phyloP scores from a whole-genome alignment of 1,140 invertebrate species.

The Micrasema longulum region DNA sequence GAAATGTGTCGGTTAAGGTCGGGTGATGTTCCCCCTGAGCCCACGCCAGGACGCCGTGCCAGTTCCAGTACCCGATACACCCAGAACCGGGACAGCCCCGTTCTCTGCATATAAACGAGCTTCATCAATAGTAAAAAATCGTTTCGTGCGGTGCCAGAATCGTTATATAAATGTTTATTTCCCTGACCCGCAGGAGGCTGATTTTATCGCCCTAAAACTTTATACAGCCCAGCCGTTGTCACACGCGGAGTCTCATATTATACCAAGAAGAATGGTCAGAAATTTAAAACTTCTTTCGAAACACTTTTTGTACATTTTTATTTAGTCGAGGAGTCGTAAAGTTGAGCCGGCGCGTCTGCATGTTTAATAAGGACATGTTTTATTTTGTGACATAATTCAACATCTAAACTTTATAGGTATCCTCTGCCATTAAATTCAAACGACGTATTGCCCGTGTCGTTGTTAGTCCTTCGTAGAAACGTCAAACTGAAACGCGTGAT shows the following conservation, averaged over 20 bases:
- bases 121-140: slow-evolving; percentile 21
- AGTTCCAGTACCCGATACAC: no score
- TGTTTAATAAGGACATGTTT: slow-evolving; percentile 27
- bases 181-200: slow-evolving; percentile 40
- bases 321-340: slow-evolving; percentile 8
- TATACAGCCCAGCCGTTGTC: slow-evolving; percentile 42
- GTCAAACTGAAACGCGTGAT: slow-evolving; percentile 21
- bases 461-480: slow-evolving; percentile 21
- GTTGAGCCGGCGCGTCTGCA: slow-evolving; percentile 13
- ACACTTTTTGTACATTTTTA: not conserved
- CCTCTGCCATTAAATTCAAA: slow-evolving; percentile 19
- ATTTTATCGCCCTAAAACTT: slow-evolving; percentile 48
- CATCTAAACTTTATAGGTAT: slow-evolving; percentile 19
- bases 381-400: slow-evolving; percentile 26
- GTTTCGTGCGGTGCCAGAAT: slow-evolving; percentile 46
- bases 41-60: no score
- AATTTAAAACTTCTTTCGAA: slow-evolving; percentile 9
- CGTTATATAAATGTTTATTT: slow-evolving; percentile 51
- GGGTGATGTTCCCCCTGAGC: not conserved
- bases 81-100: slow-evolving; percentile 1
- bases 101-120: slow-evolving; percentile 4
- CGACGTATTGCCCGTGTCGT: not conserved
- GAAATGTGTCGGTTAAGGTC: slow-evolving; percentile 10
- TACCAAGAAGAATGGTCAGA: slow-evolving; percentile 2
- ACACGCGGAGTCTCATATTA: slow-evolving; percentile 25